Conservation (phyloP, 2,113 vertebrate genomes). For the Tetrax tetrax region DNA sequence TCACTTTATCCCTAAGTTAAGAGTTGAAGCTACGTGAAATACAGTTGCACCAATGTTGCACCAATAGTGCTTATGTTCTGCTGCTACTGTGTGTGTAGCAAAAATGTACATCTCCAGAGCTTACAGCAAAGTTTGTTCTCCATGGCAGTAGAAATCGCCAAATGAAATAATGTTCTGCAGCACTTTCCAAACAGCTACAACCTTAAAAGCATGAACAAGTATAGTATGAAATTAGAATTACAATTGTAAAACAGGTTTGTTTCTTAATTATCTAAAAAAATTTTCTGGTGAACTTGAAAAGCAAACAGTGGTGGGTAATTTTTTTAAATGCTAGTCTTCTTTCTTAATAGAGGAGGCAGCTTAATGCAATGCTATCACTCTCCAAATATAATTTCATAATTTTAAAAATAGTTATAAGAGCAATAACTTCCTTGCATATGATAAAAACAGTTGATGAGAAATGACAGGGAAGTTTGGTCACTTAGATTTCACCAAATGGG, state of each 20-base stretch:
- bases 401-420: not conserved
- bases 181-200: not conserved
- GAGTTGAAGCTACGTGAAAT: not conserved
- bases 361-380: not conserved
- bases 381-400: not conserved
- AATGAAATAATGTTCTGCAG: not conserved
- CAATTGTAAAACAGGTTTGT: not conserved
- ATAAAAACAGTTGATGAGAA: conserved; percentile 9
- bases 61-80: not conserved
- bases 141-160: not conserved
- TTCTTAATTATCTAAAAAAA: not conserved
- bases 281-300: not conserved
- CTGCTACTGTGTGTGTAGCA: not conserved
- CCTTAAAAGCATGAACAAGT: not conserved
- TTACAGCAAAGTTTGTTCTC: not conserved
- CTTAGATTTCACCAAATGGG: not conserved
- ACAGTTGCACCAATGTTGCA: not conserved
- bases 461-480: not conserved
- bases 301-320: not conserved
- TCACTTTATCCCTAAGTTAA: not conserved
- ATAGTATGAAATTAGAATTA: not conserved
- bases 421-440: not conserved
- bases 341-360: not conserved
- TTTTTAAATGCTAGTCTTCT: not conserved
- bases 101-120: not conserved